Conservation (phyloP, 2,797 vertebrate genomes). For the Crenuchus spilurus region DNA sequence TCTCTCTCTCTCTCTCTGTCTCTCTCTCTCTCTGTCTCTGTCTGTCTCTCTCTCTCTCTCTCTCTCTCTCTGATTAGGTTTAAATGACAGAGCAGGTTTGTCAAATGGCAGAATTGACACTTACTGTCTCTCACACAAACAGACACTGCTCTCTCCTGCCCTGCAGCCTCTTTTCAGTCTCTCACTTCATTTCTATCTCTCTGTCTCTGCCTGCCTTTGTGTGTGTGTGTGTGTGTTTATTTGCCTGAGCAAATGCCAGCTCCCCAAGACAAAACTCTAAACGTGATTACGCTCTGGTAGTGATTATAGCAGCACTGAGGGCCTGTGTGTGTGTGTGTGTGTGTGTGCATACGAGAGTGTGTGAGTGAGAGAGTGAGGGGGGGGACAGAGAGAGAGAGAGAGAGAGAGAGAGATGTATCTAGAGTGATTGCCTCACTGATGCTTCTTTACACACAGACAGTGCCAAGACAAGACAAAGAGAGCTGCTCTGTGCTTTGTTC, state of each 20-base stretch:
- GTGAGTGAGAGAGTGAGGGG: background rate
- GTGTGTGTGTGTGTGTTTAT: background rate
- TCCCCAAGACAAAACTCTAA: constrained; percentile 24
- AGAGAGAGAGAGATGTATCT: too few relatives aligned
- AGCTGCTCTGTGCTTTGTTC: too few relatives aligned
- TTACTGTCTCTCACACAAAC: background rate
- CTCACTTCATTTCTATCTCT: background rate
- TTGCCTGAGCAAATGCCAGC: constrained; percentile 16
- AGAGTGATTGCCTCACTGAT: too few relatives aligned
- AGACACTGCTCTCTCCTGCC: background rate
- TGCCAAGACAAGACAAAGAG: too few relatives aligned
- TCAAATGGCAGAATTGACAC: background rate
- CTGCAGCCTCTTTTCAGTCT: background rate
- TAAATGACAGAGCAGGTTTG: constrained; percentile 10
- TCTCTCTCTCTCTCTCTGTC: background rate
- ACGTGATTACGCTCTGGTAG: background rate
- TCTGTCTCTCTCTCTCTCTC: background rate
- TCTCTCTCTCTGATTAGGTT: background rate
- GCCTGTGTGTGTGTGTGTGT: background rate
- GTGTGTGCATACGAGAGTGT: constrained; percentile 4
- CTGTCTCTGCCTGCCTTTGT: background rate
- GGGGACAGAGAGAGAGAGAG: too few relatives aligned
- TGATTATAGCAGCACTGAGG: constrained; percentile 26
- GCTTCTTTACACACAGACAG: too few relatives aligned
- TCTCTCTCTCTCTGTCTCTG: background rate